A percentile compares a stretch with the other conserved stretches of the same genome.
Evolutionary conservation across 1,140 invertebrate genomes (phyloP).

Genomic region (Pectinophora gossypiella): DNA sequence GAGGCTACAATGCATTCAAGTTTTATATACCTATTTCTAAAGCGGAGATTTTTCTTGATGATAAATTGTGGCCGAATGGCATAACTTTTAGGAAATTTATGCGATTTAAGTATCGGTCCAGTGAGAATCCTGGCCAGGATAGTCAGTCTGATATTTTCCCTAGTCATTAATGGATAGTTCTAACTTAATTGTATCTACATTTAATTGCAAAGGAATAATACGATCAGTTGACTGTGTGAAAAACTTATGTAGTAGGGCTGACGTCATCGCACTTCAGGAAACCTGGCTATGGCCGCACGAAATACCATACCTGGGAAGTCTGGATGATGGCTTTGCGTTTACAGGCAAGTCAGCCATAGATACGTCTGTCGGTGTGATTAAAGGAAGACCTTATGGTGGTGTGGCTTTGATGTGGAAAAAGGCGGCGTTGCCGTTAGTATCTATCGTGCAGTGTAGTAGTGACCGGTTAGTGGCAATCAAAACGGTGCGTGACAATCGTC

Average conservation of each 20-base stretch:
- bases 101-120: slow-evolving; percentile 6
- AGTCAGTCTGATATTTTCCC: not conserved
- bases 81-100: slow-evolving; percentile 20
- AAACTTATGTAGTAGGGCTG: not conserved
- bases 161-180: not conserved
- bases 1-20: slow-evolving; percentile 19
- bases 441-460: not conserved
- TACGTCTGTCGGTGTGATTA: not conserved
- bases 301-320: not conserved
- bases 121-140: not conserved
- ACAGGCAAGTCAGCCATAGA: not conserved
- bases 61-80: slow-evolving; percentile 22
- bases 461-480: not conserved
- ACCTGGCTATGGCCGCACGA: not conserved
- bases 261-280: not conserved
- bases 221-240: not conserved
- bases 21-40: slow-evolving; percentile 19
- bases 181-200: not conserved
- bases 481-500: not conserved
- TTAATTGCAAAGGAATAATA: not conserved
- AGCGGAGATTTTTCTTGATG: slow-evolving; percentile 10
- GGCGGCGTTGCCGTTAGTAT: not conserved
- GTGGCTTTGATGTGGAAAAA: not conserved
- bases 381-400: not conserved
- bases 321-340: not conserved